Percentiles rank a stretch among this genome's conserved stretches.
Evolutionary conservation across 37 sponge, comb jelly and placozoan genomes (phyloP).

Genomic region (Hexactinellida sp.): DNA sequence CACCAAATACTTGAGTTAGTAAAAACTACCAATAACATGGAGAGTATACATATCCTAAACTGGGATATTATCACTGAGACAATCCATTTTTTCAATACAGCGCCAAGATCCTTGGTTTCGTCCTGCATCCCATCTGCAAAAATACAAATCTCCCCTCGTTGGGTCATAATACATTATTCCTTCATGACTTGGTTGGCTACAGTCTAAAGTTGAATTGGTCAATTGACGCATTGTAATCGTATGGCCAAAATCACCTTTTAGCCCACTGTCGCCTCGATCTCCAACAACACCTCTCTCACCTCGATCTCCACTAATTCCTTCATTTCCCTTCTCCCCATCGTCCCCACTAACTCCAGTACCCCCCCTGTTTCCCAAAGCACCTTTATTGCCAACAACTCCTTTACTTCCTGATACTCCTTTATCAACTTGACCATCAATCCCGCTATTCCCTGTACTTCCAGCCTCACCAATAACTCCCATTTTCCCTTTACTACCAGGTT

Average conservation of each 20-base stretch:
- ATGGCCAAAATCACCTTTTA: constrained; percentile 1
- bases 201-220: neutral
- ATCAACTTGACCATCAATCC: neutral
- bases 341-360: neutral
- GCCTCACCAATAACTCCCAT: neutral
- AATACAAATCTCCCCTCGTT: neutral
- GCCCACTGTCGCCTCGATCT: neutral
- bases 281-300: neutral
- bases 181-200: neutral
- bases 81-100: constrained; percentile 5
- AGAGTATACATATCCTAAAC: too few relatives aligned
- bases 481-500: neutral
- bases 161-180: neutral
- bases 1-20: too few relatives aligned
- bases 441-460: neutral
- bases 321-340: neutral
- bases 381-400: constrained; percentile 9
- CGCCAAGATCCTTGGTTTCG: neutral
- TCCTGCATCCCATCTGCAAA: neutral
- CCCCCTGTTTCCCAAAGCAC: neutral
- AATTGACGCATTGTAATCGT: neutral
- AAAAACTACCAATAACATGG: too few relatives aligned
- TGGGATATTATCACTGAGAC: neutral
- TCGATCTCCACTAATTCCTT: neutral
- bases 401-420: neutral